These are phyloP conservation scores for Pachliopta kotzebuea DNA, from an alignment of 2,888 invertebrate species.

Conservation along the genomic window DNA sequence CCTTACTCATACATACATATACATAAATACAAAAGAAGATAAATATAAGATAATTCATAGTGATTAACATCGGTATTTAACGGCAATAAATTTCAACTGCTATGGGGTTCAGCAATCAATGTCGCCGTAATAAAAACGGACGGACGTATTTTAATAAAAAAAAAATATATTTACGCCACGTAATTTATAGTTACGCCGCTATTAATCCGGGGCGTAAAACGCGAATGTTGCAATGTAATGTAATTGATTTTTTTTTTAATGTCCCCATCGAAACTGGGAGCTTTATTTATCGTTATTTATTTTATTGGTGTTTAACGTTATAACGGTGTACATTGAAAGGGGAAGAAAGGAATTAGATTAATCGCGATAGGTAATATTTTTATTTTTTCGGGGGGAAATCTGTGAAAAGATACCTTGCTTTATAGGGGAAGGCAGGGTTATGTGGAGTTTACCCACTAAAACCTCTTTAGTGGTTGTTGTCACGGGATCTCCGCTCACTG, in stretches of 20 bases:
- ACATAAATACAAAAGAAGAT: too few species aligned
- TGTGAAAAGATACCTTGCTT: too few species aligned
- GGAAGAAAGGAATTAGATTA: too few species aligned
- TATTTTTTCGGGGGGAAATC: too few species aligned
- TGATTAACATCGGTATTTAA: constrained; percentile 14
- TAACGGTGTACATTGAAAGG: constrained; percentile 16
- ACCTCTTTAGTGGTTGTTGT: too few species aligned
- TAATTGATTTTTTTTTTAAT: constrained; percentile 32
- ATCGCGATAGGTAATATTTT: too few species aligned
- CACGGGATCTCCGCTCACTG: too few species aligned
- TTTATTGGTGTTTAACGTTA: constrained; percentile 11
- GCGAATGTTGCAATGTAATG: constrained; percentile 29
- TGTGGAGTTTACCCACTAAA: too few species aligned
- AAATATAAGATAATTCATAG: neutral
- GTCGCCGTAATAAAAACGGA: constrained; percentile 38
- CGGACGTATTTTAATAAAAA: constrained; percentile 40
- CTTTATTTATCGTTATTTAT: constrained; percentile 22
- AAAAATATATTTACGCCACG: constrained; percentile 38
- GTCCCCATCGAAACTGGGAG: constrained; percentile 16
- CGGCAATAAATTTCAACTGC: constrained; percentile 30
- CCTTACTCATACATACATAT: too few species aligned
- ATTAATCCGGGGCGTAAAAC: constrained; percentile 40
- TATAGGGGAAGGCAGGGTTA: too few species aligned
- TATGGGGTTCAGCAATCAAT: constrained; percentile 37
- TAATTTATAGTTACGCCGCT: constrained; percentile 37